Conservation (phyloP, 2,113 vertebrate species). For the Coturnix japonica region DNA sequence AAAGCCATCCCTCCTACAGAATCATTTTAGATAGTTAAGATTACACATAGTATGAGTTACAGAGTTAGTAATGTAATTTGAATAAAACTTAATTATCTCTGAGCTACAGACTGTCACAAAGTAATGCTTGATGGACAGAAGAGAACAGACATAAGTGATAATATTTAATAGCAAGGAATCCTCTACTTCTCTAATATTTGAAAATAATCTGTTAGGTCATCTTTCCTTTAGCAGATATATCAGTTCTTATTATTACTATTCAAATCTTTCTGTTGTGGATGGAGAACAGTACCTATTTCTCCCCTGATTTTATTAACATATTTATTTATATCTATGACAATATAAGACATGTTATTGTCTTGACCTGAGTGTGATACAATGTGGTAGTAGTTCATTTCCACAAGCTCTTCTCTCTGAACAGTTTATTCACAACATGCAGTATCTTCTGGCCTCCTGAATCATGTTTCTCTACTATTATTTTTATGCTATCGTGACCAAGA, state of each 20-base stretch:
- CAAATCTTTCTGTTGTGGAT: background rate
- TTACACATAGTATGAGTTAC: background rate
- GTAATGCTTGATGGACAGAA: background rate
- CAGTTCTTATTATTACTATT: background rate
- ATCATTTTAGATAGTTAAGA: constrained; percentile 26
- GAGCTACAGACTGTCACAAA: background rate
- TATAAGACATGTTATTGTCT: accelerated
- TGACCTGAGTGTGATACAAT: background rate
- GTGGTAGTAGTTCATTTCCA: background rate
- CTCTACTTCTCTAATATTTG: constrained; percentile 30
- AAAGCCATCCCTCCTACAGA: constrained; percentile 43
- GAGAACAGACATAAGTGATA: background rate
- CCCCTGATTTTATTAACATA: background rate
- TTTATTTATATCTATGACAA: background rate
- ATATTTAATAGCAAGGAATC: constrained; percentile 50
- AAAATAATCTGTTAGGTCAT: constrained; percentile 45
- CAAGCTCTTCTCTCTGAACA: background rate
- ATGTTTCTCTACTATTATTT: background rate
- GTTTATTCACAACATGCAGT: background rate
- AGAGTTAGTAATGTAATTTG: constrained; percentile 16
- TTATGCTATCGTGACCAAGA: background rate
- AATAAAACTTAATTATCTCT: constrained; percentile 27
- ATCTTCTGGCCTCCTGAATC: background rate
- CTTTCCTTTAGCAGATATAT: background rate
- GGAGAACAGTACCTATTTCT: background rate